Evolutionary conservation across 1,140 invertebrate genomes (phyloP), one percentile per base, ranked within the genome.

Genomic region (Leptinotarsa texana): DNA sequence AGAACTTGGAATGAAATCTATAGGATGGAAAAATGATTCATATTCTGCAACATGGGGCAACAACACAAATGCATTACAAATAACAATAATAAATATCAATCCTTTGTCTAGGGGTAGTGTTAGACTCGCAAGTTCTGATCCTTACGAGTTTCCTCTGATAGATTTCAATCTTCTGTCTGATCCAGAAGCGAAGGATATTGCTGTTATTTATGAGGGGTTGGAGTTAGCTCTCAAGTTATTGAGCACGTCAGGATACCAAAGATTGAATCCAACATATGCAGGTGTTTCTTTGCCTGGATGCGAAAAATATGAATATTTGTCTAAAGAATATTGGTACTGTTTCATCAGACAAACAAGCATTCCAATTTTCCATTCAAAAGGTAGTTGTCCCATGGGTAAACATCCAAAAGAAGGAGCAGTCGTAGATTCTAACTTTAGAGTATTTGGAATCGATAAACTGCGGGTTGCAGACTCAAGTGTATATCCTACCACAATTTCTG

Each of bases 41-140:
- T 80, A 80, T 61, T 68, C 73, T 65, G 33, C 65, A 24, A n/a
- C 57, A 4, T 68, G 47, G 13, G 48, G 68, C 4, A 22, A 78
- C 4, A 21, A 67, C 11, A 67, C 78, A 17, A 22, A 92, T 78
- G 90, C 92, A 1, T 92, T 93, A 82, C 81, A 21, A 33, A 18
- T 73, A 8, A 21, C 27, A 18, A 21, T 73, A 17, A 4, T 63
- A 4, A 15, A 88, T 68, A 70, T 89, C 66, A 92, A 94, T 82
- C 95, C 95, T 0, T 92, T 92, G 79, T 95, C 93, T 63, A 88
- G 91, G 22, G 95, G 95, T 0, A 92, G 90, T 77, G 81, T 96
- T 1, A 90, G 89, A 13, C 83, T 96, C 2, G 87, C 88, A 74
- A 91, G 89, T 1, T 87, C 86, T 17, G 90, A 98, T 88, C 95